Percentiles rank a stretch among this genome's conserved stretches.
phyloP scores from a whole-genome alignment of 2,113 vertebrate species.

The Pimephales promelas region DNA sequence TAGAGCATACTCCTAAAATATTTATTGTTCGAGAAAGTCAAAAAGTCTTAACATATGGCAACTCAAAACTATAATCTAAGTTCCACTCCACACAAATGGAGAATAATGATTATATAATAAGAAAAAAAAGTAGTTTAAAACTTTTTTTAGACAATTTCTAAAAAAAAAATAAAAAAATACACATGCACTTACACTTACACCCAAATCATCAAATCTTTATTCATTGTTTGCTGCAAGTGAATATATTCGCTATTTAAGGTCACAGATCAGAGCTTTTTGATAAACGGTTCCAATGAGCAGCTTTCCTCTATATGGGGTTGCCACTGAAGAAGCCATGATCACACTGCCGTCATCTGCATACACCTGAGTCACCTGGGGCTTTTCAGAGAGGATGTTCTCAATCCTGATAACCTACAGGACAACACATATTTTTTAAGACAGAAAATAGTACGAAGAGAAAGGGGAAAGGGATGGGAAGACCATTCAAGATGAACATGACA shows the following conservation, averaged over 20 bases:
- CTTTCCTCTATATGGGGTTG: slow-evolving; percentile 74
- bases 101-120: no score
- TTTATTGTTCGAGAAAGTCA: background rate
- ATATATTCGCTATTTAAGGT: slow-evolving; percentile 69
- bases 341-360: slow-evolving; percentile 84
- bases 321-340: slow-evolving; percentile 85
- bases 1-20: background rate
- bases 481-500: no score
- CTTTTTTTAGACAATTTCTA: background rate
- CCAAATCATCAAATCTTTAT: background rate
- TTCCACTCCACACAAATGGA: background rate
- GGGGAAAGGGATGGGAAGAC: no score
- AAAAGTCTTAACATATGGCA: no score
- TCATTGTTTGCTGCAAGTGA: background rate
- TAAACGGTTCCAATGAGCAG: slow-evolving; percentile 88
- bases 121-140: background rate
- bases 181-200: no score
- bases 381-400: slow-evolving; percentile 84
- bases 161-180: no score
- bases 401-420: slow-evolving; percentile 81
- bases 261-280: slow-evolving; percentile 87
- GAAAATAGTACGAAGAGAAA: no score
- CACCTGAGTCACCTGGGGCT: slow-evolving; percentile 82
- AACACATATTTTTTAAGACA: background rate
- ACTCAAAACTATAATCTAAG: background rate